phyloP scores from a whole-genome alignment of 2,113 vertebrate species.

The Tragelaphus buxtoni region DNA sequence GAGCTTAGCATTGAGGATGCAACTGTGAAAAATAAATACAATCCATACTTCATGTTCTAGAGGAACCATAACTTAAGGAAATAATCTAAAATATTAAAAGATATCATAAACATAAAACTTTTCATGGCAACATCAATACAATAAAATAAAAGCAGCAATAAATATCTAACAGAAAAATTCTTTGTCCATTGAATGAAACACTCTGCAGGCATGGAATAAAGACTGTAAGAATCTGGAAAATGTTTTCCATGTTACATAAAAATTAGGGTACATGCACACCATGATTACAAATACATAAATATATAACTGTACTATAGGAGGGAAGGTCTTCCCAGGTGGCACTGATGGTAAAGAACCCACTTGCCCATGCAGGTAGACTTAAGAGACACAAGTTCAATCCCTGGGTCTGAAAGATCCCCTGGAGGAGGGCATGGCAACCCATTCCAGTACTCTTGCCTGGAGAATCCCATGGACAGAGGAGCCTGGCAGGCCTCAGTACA shows the following conservation, averaged over 20 bases:
- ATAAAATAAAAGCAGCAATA: background rate
- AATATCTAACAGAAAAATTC: background rate
- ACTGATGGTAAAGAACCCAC: background rate
- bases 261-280: background rate
- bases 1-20: background rate
- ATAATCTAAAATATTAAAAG: constrained; percentile 24
- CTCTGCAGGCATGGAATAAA: background rate
- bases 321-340: background rate
- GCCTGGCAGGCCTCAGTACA: accelerated
- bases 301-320: background rate
- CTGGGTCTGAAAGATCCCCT: background rate
- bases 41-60: background rate
- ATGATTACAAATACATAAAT: background rate
- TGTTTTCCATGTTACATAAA: background rate
- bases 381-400: background rate
- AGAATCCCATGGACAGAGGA: background rate
- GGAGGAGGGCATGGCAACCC: background rate
- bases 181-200: background rate
- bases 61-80: background rate
- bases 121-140: background rate
- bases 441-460: background rate
- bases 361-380: background rate
- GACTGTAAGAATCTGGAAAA: background rate
- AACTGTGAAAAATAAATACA: background rate
- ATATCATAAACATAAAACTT: background rate